Evolutionary conservation across 2,888 invertebrate species (phyloP).

Genomic region (Ectemnius lituratus): DNA sequence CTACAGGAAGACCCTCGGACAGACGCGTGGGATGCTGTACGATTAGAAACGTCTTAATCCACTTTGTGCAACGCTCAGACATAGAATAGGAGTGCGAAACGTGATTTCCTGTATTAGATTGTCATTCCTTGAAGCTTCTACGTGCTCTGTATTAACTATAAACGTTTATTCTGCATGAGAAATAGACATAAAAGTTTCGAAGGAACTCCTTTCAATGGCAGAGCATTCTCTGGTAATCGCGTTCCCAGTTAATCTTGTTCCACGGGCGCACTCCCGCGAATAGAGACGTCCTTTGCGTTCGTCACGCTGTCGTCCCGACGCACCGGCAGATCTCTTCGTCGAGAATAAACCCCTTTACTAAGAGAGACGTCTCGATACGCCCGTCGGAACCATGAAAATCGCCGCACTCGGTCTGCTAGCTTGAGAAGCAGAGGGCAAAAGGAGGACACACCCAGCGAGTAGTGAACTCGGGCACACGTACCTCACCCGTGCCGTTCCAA

Average conservation of each 20-base stretch:
- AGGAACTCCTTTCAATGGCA: not conserved
- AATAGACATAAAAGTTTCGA: not conserved
- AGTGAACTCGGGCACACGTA: too few relatives aligned
- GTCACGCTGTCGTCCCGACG: slow-evolving; percentile 37
- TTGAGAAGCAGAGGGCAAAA: too few relatives aligned
- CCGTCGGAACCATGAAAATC: slow-evolving; percentile 53
- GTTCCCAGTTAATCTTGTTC: slow-evolving; percentile 57
- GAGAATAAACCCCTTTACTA: slow-evolving; percentile 32
- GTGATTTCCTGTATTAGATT: not conserved
- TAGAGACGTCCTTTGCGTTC: slow-evolving; percentile 46
- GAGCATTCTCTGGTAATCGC: slow-evolving; percentile 32
- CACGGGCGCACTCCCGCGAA: slow-evolving; percentile 47
- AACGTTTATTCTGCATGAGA: not conserved
- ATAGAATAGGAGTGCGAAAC: not conserved
- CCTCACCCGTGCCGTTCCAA: too few relatives aligned
- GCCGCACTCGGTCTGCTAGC: slow-evolving; percentile 35
- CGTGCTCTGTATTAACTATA: not conserved
- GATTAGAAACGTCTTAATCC: slow-evolving; percentile 20
- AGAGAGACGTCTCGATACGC: slow-evolving; percentile 58
- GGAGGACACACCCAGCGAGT: too few relatives aligned
- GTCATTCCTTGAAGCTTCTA: not conserved
- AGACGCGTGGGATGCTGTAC: slow-evolving; percentile 37
- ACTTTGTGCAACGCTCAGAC: not conserved
- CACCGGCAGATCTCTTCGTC: slow-evolving; percentile 33
- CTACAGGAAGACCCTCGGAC: slow-evolving; percentile 34